Base-by-base conservation (phyloP, 1,140 invertebrate genomes). In the Propsilocerus akamusi region DNA sequence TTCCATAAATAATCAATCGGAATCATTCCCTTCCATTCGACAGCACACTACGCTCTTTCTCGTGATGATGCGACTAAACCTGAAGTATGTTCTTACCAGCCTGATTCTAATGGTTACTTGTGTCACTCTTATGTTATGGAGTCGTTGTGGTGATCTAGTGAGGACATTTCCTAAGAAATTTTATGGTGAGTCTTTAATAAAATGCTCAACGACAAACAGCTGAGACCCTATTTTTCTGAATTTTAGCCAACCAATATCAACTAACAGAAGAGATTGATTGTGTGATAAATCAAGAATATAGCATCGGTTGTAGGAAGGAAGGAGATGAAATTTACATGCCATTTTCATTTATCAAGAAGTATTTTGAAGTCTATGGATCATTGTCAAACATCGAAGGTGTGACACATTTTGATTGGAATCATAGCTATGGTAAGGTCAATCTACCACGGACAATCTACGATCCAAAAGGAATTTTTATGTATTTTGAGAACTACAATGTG, bases 401-500 rank as follows among this genome's bases (percentile, higher is more conserved):
- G 24, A 77, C 86, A 57, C 75, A 77, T 54, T 96, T 97, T 62
- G 85, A 91, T 60, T 97, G 91, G 87, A 81, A 86, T 22, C 93
- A 97, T 65, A 93, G 89, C 62, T 92, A 92, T 62, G 86, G 89
- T 8, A 91, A 90, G 67, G 78, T 95, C 1, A 92, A 91, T 59
- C 77, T 81, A 57, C 90, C 90, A 0, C 86, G 85, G 59, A 77
- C 78, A 17, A 86, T 81, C 56, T 97, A 97, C 64, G 81, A 91
- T 59, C 78, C 91, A 0, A 75, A 74, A 12, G 89, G 90, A 11
- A 80, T 88, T 0, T 97, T 93, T 63, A 88, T 94, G 68, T 93
- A 92, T 54, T 97, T 98, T 71, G 90, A 94, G 60, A 92, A 94
- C 65, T 98, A 97, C 65, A 96, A 96, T 67, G 94, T 97, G 0